phyloP scores from a whole-genome alignment of 2,113 vertebrate species.

The Megalops atlanticus region DNA sequence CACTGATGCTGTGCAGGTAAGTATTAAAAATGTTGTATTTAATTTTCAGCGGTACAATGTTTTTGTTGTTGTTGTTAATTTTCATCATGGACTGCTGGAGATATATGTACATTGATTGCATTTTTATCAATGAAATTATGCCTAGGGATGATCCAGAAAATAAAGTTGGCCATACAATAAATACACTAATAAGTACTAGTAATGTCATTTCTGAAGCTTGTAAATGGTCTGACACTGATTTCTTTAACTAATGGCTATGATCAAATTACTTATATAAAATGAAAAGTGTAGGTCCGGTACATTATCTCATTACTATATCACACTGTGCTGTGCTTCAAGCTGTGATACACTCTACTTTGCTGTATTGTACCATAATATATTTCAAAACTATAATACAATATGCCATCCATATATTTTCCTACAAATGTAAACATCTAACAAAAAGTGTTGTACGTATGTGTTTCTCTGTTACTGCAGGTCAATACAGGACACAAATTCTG shows the following conservation, averaged over 20 bases:
- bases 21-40: constrained; percentile 84
- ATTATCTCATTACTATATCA: background rate
- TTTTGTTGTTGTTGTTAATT: constrained; percentile 1
- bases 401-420: too few relatives aligned
- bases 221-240: background rate
- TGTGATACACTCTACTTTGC: too few relatives aligned
- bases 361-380: too few relatives aligned
- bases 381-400: too few relatives aligned
- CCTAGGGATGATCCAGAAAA: background rate
- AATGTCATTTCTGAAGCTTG: background rate
- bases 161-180: background rate
- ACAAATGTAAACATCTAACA: too few relatives aligned
- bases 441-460: too few relatives aligned
- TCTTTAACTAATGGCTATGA: background rate
- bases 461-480: too few relatives aligned
- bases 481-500: too few relatives aligned
- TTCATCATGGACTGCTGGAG: background rate
- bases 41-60: constrained; percentile 73
- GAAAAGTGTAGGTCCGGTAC: background rate
- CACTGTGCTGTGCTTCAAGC: background rate
- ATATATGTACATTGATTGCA: background rate
- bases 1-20: constrained; percentile 84
- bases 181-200: too few relatives aligned
- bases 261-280: background rate
- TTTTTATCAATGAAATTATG: background rate